Evolutionary conservation across 1,140 invertebrate species (phyloP).

Genomic region (Amyelois transitella): DNA sequence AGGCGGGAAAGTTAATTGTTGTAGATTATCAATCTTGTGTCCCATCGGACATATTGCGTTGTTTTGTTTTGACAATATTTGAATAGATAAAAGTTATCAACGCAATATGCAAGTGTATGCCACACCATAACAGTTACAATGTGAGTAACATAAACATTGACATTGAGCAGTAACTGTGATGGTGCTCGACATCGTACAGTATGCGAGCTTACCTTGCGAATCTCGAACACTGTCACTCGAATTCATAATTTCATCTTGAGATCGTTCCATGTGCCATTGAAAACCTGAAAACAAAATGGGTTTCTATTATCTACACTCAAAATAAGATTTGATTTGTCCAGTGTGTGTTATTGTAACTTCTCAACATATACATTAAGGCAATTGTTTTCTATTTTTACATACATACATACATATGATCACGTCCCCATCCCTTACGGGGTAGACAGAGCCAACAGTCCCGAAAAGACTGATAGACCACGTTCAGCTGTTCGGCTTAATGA

Average conservation of each 20-base stretch:
- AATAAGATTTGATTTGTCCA: no score
- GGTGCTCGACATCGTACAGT: constrained; percentile 12
- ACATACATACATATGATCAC: no score
- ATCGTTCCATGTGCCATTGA: constrained; percentile 73
- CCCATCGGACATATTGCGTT: constrained; percentile 53
- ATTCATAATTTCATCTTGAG: constrained; percentile 71
- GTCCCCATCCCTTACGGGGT: no score
- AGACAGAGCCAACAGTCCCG: no score
- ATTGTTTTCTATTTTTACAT: no score
- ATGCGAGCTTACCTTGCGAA: constrained; percentile 68
- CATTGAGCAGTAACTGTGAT: constrained; percentile 8
- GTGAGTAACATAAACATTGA: background rate
- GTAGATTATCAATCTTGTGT: constrained; percentile 52
- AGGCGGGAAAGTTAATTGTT: constrained; percentile 46
- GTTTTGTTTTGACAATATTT: constrained; percentile 8
- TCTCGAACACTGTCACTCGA: constrained; percentile 69
- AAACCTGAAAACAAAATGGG: constrained; percentile 55
- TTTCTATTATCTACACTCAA: background rate
- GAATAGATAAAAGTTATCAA: constrained; percentile 18
- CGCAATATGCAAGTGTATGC: constrained; percentile 41
- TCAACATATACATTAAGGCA: no score
- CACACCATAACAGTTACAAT: constrained; percentile 15
- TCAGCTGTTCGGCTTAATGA: no score
- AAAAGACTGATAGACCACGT: no score
- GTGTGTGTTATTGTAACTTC: no score